Evolutionary conservation across 2,797 vertebrate species (phyloP), one percentile per base, ranked within the genome.

Genomic region (Labeo calbasu): DNA sequence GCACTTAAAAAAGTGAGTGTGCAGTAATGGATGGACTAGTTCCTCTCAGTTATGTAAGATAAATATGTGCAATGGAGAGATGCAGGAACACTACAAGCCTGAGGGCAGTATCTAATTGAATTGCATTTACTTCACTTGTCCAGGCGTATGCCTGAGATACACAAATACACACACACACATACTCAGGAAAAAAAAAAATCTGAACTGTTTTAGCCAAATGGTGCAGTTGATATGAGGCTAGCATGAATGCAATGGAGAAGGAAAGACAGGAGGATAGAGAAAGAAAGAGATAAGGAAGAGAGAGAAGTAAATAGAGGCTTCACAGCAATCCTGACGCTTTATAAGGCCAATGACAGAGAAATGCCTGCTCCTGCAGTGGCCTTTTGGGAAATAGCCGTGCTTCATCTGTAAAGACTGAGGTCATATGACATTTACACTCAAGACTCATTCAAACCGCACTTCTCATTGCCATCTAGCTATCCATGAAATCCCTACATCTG

Each of bases 71-170:
- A 83, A 82, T 65, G 71, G 85, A 88, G 85, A 78, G 77, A 63
- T 51, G 51, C 82, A 83, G 88, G 93, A 93, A 94, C 92, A 92
- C 86, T 86, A 85, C 68, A 88, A 51, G 90, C 92, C 92, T 90
- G 79, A 14, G 91, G 93, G 89, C 84, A 89, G 86, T 86, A 90
- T 89, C 89, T 91, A 91, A 92, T 90, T 92, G 91, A 92, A 92
- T 90, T 91, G 85, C 89, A 92, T 94, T 92, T 92, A 93, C 88
- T 92, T 92, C 78, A 79, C 90, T 91, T 77, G 88, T 83, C 84
- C 90, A 90, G 88, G 72, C 81, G 43, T 84, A 84, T 84, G 83
- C 76, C 83, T 63, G 66, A 79, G 77, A 84, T 79, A 78, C 77
- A 83, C 46, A 76, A 46, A 82, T 17, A 79, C 46, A 65, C 71